Evolutionary conservation across 2,888 invertebrate genomes (phyloP), one percentile per base, ranked within the genome.

Genomic region (Philhelius pedissequus): DNA sequence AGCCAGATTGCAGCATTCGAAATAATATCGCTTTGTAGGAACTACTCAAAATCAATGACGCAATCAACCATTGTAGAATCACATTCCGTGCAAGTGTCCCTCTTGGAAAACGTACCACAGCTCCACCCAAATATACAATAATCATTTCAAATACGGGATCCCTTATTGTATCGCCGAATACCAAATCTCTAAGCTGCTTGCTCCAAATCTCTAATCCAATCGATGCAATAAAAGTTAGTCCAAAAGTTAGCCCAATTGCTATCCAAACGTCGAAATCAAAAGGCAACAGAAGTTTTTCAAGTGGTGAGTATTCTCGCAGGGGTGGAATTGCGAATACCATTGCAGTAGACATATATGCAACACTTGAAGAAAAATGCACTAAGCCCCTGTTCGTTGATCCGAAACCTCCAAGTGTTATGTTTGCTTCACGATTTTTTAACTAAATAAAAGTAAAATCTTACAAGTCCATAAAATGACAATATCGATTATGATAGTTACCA

Each of bases 401-500:
- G 9, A 62, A 82, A 4, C 82, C 82, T 1, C 82, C 82, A 9
- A 82, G 5, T 4, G 82, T 82, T 15, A 82, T 73, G 11, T 82
- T 82, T 7, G 54, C 82, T 48, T 62, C 22, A 9, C 30, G 40
- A 0, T 73, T 77, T 8, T 62, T 73, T 2, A 82, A 54, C 82
- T 82, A 27, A 18, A 35, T n/a, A 2, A 32, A 3, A 2, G 18
- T 38, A 40, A 68, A 25, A 27, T 43, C 15, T n/a, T 2, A n/a
- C 8, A 22, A 32, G n/a, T 7, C 0, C 9, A 4, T 3, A 25
- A 25, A 8, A 7, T 22, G 2, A 2, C n/a, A 11, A 27, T 7
- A n/a, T n/a, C n/a, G n/a, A n/a, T n/a, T n/a, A n/a, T 3, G 0
- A 22, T 35, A 71, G 86, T 87, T 52, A 90, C 90, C 89, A 88